Base-by-base conservation (phyloP, 2,888 invertebrate species). In the Lycophotia porphyrea region DNA sequence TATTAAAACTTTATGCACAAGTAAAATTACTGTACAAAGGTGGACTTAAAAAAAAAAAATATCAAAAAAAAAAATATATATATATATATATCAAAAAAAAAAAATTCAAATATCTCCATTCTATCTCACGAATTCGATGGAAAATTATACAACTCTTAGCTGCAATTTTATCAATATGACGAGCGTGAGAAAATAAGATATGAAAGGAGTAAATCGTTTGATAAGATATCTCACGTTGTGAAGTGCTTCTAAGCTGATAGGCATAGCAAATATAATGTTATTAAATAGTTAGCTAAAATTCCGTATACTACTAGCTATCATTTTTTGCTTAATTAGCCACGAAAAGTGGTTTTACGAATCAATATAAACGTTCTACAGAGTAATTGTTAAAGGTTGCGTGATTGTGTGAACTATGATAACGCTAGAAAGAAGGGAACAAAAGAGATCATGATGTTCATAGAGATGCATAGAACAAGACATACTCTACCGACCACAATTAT, bases 151-250 rank as follows among this genome's bases (percentile, higher is more conserved):
- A 39, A 60, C 5, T 63, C 21, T 8, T 58, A 61, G 34, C 24
- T 5, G 58, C 69, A 9, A 34, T 5, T 65, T 34, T 63, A 73
- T 73, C 52, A 73, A 52, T 69, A 58, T 58, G 31, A 42, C 34
- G 72, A 81, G 66, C 71, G 80, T 81, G 76, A 81, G 80, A 81
- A 72, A 81, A 81, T 81, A 76, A 61, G 64, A 75, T 81, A 71
- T 8, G 18, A 44, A 27, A 47, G 55, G 42, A 42, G 44, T 39
- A 34, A 68, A 74, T 52, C n/a, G 47, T 58, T 13, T 72, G 69
- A 76, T 73, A 64, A 73, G 73, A 81, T 60, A 70, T 42, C 24
- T 67, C 24, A n/a, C 11, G 42, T 47, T 69, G 15, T 63, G 39
- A 47, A n/a, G 18, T 4, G n/a, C 71, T 66, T 74, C 34, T 47